These are phyloP conservation scores for Danio rerio DNA, from an alignment of 2,113 vertebrate species.

Conservation along the genomic window GRCz12tu NC_133179.1:11116001-11116500, in stretches of 20 bases:
- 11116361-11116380: too few species aligned
- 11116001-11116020: slow-evolving; percentile 45
- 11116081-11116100: slow-evolving; percentile 63
- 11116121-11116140: slow-evolving; percentile 42
- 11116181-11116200: slow-evolving; percentile 52
- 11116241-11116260: background rate
- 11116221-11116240: slow-evolving; percentile 4
- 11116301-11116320: too few species aligned
- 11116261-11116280: background rate
- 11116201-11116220: background rate
- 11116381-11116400: too few species aligned
- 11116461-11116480: too few species aligned
- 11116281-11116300: background rate
- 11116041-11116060: slow-evolving; percentile 55
- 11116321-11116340: too few species aligned
- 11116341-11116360: too few species aligned
- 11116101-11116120: slow-evolving; percentile 65
- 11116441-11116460: too few species aligned
- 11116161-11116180: slow-evolving; percentile 40
- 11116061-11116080: slow-evolving; percentile 60
- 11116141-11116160: slow-evolving; percentile 51
- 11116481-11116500: too few species aligned
- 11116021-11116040: slow-evolving; percentile 33
- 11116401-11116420: too few species aligned
- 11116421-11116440: too few species aligned